Base-by-base conservation (phyloP, 1,140 invertebrate genomes). In the Drosophila nigromelanica region DNA sequence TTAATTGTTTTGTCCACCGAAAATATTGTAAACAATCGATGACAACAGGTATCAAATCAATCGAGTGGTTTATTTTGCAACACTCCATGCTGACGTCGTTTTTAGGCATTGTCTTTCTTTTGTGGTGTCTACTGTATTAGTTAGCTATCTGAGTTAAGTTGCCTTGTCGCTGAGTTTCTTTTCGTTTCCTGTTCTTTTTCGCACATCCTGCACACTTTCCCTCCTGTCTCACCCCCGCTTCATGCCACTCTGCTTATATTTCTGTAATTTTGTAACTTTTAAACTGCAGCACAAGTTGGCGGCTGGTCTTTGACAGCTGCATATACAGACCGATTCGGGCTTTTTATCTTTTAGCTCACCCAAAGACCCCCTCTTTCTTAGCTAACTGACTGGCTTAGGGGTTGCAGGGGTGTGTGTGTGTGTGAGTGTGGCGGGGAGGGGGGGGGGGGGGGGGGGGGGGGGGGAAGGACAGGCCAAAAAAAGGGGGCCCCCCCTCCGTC, bases 271-370 rank as follows among this genome's bases (percentile, higher is more conserved):
- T 60, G 63, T 12, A 73, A 67, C 40, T 73, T 67, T 68, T 54
- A 33, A 73, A 54, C 54, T 73, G 63, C 54, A 54, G 8, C 52
- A 42, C 55, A 73, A 73, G 40, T 83, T 78, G 61, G 75, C 63
- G 76, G 66, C 79, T 74, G 74, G 60, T 70, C 76, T 82, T 82
- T 82, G 80, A 82, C 80, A 82, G 80, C 80, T 82, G 80, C 71
- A 79, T 83, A 48, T 60, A 66, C 70, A 72, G 47, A 30, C 47
- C 39, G 45, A 67, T 72, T 18, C 69, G 11, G 54, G 18, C 43
- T 14, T 21, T 59, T 66, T 50, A 71, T 66, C 61, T 51, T 61
- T 11, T 11, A 11, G 18, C 18, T 35, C 24, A 42, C 45, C 1
- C 27, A 4, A 14, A 21, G 8, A 12, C 39, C 11, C 30, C 43